Percentiles rank a stretch among this genome's conserved stretches.
These are phyloP conservation scores for Megaustenia siamemsis DNA, from an alignment of 2,888 invertebrate genomes.

Conservation along the genomic window DNA sequence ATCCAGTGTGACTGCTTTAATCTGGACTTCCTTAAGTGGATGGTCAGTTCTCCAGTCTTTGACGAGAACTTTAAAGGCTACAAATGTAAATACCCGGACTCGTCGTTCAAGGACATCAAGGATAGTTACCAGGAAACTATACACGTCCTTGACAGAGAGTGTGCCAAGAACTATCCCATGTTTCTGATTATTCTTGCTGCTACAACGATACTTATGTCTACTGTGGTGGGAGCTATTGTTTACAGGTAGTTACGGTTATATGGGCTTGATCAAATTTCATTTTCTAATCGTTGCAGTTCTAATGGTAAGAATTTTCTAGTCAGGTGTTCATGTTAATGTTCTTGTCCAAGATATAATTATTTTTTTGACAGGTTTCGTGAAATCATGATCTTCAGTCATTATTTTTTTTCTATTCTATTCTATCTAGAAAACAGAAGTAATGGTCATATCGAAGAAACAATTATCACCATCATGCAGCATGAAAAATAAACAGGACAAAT, in stretches of 20 bases:
- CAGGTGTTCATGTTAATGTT: no score
- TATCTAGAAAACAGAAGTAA: no score
- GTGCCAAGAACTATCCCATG: constrained; percentile 6
- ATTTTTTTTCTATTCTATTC: no score
- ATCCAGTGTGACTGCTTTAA: constrained; percentile 51
- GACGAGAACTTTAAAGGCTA: constrained; percentile 24
- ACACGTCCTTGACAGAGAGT: not conserved
- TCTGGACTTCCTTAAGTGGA: constrained; percentile 52
- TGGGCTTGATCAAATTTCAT: no score
- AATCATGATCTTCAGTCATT: no score
- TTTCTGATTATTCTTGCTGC: not conserved
- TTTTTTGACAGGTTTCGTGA: no score
- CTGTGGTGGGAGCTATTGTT: not conserved
- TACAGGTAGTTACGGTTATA: constrained; percentile 11
- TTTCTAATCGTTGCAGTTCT: no score
- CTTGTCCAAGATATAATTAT: no score
- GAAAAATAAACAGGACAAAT: no score
- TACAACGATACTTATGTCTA: not conserved
- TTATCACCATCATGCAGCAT: no score
- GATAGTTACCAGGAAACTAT: constrained; percentile 14
- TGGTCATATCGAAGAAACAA: no score
- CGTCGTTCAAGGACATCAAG: not conserved
- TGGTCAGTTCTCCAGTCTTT: constrained; percentile 36
- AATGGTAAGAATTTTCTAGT: no score
- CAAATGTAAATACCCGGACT: constrained; percentile 26